Base-by-base conservation (phyloP, 2,113 vertebrate genomes). In the Megaleporinus macrocephalus region DNA sequence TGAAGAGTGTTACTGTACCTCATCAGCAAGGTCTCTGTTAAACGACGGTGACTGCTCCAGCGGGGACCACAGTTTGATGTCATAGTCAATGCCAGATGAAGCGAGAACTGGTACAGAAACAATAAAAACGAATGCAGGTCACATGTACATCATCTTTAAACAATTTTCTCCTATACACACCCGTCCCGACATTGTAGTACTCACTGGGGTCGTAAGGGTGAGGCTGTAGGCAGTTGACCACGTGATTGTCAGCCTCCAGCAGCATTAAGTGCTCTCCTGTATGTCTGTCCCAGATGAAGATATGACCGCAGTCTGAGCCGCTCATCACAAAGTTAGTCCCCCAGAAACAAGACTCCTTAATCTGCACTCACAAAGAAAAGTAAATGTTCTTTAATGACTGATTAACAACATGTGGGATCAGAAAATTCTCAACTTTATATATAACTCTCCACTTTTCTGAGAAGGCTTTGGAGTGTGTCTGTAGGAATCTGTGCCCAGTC, bases 321-420 rank as follows among this genome's bases (percentile, higher is more conserved):
- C 98, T 99, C 97, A 99, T 97, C 72, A 99, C 97, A 83, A 99
- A 99, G 90, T 98, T 98, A 90, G 96, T 96, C 78, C 97, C 98
- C 98, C 98, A 99, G 88, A 99, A 99, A 89, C 97, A 97, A 10
- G 98, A 97, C 93, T 99, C 98, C 86, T 99, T 99, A 82, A 99
- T 99, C 98, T 99, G 53, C 10, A 80, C 75, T 13, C 44, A 83
- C n/a, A 72, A 3, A 61, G 0, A 18, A 63, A 69, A 41, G 26
- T 0, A 55, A 78, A 76, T n/a, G 0, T 75, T n/a, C n/a, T n/a
- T n/a, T n/a, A n/a, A n/a, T n/a, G n/a, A n/a, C n/a, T n/a, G n/a
- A n/a, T n/a, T n/a, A n/a, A n/a, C n/a, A n/a, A n/a, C n/a, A n/a
- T n/a, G n/a, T n/a, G n/a, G n/a, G n/a, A n/a, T n/a, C n/a, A n/a